A percentile compares a stretch with the other conserved stretches of the same genome.
Conservation (phyloP, 2,797 vertebrate species). For the Chaenodraco wilsoni region DNA sequence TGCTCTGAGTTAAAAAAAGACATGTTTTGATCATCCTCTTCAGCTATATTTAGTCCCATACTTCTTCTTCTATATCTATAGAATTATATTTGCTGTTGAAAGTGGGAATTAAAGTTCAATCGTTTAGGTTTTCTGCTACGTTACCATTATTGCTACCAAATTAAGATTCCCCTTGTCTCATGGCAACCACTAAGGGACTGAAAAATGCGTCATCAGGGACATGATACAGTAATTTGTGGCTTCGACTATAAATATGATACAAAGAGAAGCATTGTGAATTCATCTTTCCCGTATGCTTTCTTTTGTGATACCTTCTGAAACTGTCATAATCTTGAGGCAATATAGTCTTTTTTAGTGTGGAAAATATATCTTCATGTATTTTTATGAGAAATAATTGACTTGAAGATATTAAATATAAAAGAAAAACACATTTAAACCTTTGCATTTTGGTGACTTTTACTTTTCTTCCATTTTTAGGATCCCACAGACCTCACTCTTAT, state of each 20-base stretch:
- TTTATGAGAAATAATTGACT: constrained; percentile 1
- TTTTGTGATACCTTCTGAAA: constrained; percentile 66
- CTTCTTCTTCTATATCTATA: constrained; percentile 76
- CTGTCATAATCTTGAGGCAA: constrained; percentile 25
- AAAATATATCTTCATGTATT: constrained; percentile 11
- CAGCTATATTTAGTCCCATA: constrained; percentile 79
- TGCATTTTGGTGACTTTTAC: background rate
- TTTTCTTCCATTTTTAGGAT: background rate
- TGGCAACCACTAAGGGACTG: constrained; percentile 73
- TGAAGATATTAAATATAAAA: constrained; percentile 1
- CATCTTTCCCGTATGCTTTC: constrained; percentile 58
- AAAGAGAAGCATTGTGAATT: constrained; percentile 66
- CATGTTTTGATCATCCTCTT: constrained; percentile 82
- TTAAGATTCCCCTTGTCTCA: constrained; percentile 82
- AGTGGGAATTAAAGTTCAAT: constrained; percentile 82
- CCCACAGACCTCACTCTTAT: too few relatives aligned
- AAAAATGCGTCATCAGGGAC: constrained; percentile 82
- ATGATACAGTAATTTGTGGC: constrained; percentile 82
- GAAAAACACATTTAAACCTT: background rate
- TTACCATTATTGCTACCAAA: constrained; percentile 85
- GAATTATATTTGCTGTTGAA: constrained; percentile 79
- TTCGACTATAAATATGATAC: constrained; percentile 78
- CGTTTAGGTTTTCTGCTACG: constrained; percentile 82
- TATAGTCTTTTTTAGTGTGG: background rate
- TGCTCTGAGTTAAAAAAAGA: constrained; percentile 82